Conservation (phyloP, 2,113 vertebrate genomes). For the Felis chaus region DNA sequence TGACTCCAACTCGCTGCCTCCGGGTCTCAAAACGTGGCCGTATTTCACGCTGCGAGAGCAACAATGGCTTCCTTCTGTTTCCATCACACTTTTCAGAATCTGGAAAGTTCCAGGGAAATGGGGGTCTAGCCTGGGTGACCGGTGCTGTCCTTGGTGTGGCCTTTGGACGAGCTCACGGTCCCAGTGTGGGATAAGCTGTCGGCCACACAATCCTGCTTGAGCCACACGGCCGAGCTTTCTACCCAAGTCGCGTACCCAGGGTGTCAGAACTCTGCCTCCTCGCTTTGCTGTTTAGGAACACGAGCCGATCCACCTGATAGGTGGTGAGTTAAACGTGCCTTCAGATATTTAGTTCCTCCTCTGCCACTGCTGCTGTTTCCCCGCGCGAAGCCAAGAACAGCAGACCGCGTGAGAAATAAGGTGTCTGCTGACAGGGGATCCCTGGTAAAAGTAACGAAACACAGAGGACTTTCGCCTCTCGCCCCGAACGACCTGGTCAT, state of each 20-base stretch:
- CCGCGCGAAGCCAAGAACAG: conserved; percentile 37
- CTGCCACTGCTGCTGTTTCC: not conserved
- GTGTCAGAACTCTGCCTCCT: not conserved
- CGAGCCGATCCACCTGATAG: not conserved
- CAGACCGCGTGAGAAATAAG: not conserved
- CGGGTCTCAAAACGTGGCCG: not conserved
- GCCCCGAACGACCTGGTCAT: conserved; percentile 29
- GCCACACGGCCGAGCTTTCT: not conserved
- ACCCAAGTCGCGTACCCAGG: not conserved
- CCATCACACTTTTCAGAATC: not conserved
- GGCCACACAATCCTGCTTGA: not conserved
- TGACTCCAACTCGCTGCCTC: not conserved
- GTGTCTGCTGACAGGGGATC: not conserved
- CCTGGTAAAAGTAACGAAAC: conserved; percentile 21
- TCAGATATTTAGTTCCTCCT: conserved; percentile 18
- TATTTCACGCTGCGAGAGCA: not conserved
- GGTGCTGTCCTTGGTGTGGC: not conserved
- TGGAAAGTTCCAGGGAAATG: not conserved
- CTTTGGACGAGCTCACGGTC: not conserved
- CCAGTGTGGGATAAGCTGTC: not conserved
- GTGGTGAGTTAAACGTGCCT: not conserved
- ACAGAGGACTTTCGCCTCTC: conserved; percentile 44
- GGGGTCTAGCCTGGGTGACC: not conserved
- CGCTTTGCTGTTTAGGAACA: not conserved
- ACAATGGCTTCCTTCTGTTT: not conserved